Evolutionary conservation across 2,113 vertebrate species (phyloP).

Genomic region (Ceyx cyanopectus): DNA sequence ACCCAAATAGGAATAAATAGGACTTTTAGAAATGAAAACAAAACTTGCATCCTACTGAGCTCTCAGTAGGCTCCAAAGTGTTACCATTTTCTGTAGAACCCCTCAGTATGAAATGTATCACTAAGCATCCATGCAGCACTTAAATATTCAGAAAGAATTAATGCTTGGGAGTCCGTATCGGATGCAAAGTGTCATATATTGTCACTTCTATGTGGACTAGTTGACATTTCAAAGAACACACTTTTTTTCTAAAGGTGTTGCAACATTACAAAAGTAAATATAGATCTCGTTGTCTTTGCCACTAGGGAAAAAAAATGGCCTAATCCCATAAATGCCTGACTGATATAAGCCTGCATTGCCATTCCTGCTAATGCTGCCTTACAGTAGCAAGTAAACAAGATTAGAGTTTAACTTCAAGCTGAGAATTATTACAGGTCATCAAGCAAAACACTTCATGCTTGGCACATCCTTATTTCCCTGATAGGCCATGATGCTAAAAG

Average conservation of each 20-base stretch:
- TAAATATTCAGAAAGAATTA: neutral
- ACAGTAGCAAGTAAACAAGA: neutral
- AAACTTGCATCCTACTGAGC: neutral
- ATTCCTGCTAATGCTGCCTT: neutral
- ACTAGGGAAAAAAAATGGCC: neutral
- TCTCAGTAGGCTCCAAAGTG: neutral
- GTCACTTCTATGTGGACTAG: neutral
- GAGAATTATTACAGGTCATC: neutral
- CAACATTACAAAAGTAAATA: neutral
- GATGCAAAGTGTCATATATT: neutral
- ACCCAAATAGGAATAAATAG: neutral
- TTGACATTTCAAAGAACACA: neutral
- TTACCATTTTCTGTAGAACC: neutral
- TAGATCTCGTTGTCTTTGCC: neutral
- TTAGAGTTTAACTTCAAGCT: neutral
- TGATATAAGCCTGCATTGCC: neutral
- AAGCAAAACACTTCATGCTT: neutral
- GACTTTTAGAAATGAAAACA: neutral
- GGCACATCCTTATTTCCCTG: neutral
- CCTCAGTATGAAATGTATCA: neutral
- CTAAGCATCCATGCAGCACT: neutral
- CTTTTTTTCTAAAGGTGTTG: neutral
- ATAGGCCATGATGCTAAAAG: neutral
- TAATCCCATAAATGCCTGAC: neutral
- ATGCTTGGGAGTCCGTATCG: neutral